Evolutionary conservation across 2,888 invertebrate species (phyloP), one percentile per base, ranked within the genome.

Genomic region (Netelia fuscicornis): DNA sequence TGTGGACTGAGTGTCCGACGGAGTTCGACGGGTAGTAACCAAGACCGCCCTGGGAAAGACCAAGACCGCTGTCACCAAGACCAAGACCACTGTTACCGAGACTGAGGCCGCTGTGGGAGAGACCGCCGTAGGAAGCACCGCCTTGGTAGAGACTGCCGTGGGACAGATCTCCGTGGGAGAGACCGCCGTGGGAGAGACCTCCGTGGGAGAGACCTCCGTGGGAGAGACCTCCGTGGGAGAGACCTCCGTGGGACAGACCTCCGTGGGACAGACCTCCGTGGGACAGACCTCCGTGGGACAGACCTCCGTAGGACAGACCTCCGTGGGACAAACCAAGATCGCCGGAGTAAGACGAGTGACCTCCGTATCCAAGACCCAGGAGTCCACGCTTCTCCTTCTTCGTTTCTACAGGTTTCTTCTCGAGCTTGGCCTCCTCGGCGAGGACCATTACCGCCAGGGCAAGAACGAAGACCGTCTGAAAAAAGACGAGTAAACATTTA

Each of bases 381-480:
- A 91, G 74, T 56, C 92, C 91, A 13, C 92, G 89, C 65, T 92
- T 92, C 68, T 91, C 91, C 68, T 91, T 91, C 81, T 90, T 91
- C 42, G 84, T 68, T 1, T 81, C 86, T 11, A 71, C 83, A 9
- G 83, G 75, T 11, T 92, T 87, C 23, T 86, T 86, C 81, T 86
- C 37, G 56, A 86, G 86, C 70, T 90, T 89, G 58, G 88, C 86
- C 54, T 92, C 92, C 81, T 92, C 91, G 62, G 92, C 93, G 62
- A 94, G 86, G 81, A 92, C 93, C 88, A 94, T 89, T 83, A 93
- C 92, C 87, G 92, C 91, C 56, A 94, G 89, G 89, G 94, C 91
- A 74, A 94, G 85, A 25, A 93, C 78, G 44, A 93, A 85, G 76
- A 93, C 86, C 76, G 90, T 89, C 94, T 95, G 90, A 23, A 89